Base-by-base conservation (phyloP, 2,888 invertebrate species). In the Lycophotia porphyrea region DNA sequence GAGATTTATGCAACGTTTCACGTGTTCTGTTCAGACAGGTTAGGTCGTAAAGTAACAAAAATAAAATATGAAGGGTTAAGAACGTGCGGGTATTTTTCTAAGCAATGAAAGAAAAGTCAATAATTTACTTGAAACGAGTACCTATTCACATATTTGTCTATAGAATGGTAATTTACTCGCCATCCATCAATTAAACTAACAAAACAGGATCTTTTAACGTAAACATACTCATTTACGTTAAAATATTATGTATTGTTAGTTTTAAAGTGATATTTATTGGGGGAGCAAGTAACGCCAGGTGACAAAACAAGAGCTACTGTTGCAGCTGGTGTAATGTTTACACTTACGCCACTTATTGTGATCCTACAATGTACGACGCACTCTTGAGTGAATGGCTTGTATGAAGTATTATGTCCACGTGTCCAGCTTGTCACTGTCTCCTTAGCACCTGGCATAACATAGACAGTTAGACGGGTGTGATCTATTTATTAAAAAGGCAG, bases 331-430 rank as follows among this genome's bases (percentile, higher is more conserved):
- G 2, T 21, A n/a, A 47, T 76, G 70, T 76, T 68, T 34, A 60
- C 47, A 61, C 27, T 73, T 24, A n/a, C 27, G 27, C n/a, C 15
- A 47, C 18, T 71, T 42, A n/a, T 4, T 5, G 80, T 42, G n/a
- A 18, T 18, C n/a, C 8, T 3, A 31, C 42, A 80, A 72, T n/a
- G 80, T 36, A 36, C 80, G 80, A 72, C 63, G 52, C 80, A 55
- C 24, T 63, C 34, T 8, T 8, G 1, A 60, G 15, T 63, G 49
- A 52, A 71, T 71, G 44, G 36, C 15, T 49, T 52, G 49, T 31
- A 61, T 71, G 27, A 21, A 49, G n/a, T 15, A 36, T 36, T 15
- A 21, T 36, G 68, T 52, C 31, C 68, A 18, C 49, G 42, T 52
- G 52, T 39, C 34, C n/a, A 21, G 34, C 21, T n/a, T 31, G n/a